Percentiles rank a stretch among this genome's conserved stretches.
These are phyloP conservation scores for Chiridota heheva DNA, from an alignment of 35 echinoderm and acorn worm genomes.

Conservation along the genomic window DNA sequence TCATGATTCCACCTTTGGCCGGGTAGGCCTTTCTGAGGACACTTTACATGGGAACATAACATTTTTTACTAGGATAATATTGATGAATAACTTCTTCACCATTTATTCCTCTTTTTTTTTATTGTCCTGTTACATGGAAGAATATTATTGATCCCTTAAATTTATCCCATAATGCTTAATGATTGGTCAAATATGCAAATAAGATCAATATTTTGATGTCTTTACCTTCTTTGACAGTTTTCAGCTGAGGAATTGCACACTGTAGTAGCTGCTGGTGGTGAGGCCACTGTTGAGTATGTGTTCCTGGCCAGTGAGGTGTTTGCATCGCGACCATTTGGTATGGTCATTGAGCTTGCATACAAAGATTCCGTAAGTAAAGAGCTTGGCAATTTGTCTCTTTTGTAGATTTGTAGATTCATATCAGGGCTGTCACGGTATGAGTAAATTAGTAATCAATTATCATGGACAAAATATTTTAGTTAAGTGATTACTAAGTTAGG, in stretches of 20 bases:
- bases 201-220: neutral
- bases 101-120: too few relatives aligned
- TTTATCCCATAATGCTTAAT: too few relatives aligned
- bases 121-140: too few relatives aligned
- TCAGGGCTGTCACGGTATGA: too few relatives aligned
- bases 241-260: conserved; percentile 72
- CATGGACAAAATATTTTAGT: neutral
- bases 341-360: conserved; percentile 88
- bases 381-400: neutral
- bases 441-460: too few relatives aligned
- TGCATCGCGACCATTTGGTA: conserved; percentile 85
- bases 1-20: neutral
- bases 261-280: conserved; percentile 66
- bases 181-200: neutral
- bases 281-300: conserved; percentile 87
- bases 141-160: too few relatives aligned
- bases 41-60: too few relatives aligned
- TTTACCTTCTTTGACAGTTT: conserved; percentile 64
- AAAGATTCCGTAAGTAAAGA: conserved; percentile 95
- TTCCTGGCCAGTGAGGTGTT: conserved; percentile 83
- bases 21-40: too few relatives aligned
- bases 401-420: neutral
- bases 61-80: too few relatives aligned
- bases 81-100: too few relatives aligned
- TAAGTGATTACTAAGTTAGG: neutral